Conservation (phyloP, 2,113 vertebrate species). For the Pseudorhombus dupliciocellatus region DNA sequence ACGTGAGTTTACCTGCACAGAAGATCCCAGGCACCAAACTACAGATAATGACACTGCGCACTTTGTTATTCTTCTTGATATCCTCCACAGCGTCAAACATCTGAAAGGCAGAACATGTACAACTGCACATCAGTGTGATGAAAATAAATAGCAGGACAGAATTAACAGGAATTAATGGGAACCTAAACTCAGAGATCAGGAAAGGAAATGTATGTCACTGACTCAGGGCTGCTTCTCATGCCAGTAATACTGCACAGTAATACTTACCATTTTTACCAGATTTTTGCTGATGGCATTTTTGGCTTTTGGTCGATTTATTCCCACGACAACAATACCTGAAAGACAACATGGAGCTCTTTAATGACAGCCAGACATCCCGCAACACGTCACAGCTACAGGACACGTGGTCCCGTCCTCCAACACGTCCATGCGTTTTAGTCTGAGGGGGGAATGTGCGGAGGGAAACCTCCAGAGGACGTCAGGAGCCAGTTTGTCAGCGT, state of each 20-base stretch:
- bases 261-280: constrained; percentile 92
- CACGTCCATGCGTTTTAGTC: too few species aligned
- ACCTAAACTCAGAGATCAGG: too few species aligned
- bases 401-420: too few species aligned
- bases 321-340: constrained; percentile 95
- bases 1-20: constrained; percentile 88
- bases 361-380: neutral
- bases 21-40: constrained; percentile 96
- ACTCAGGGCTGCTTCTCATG: neutral
- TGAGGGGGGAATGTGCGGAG: too few species aligned
- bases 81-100: constrained; percentile 91
- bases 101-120: constrained; percentile 71
- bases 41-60: constrained; percentile 91
- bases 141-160: too few species aligned
- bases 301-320: constrained; percentile 93
- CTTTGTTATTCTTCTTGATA: constrained; percentile 93
- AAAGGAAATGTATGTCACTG: too few species aligned
- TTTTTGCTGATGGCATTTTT: constrained; percentile 97
- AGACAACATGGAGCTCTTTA: constrained; percentile 29
- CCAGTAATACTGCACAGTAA: neutral
- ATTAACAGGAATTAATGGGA: too few species aligned
- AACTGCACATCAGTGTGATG: too few species aligned
- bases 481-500: too few species aligned
- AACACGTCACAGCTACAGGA: neutral
- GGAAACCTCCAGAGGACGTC: too few species aligned